Base-by-base conservation (phyloP, 2,888 invertebrate genomes). In the Hypomecis punctinalis region DNA sequence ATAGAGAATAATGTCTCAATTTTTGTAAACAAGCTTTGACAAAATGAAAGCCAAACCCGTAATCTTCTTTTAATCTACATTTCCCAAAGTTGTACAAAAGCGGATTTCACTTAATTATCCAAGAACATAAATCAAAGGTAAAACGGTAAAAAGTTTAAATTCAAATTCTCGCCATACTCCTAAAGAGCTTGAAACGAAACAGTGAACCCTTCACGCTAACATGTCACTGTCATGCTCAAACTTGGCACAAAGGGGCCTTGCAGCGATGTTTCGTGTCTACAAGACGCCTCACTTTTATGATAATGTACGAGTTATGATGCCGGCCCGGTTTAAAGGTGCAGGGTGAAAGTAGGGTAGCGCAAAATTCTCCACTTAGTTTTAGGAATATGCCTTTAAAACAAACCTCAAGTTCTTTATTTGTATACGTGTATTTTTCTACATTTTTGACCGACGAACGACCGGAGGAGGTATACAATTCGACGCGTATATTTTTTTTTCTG, bases 221-320 rank as follows among this genome's bases (percentile, higher is more conserved):
- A 73, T 74, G 76, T 73, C 71, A 70, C 55, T 67, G 71, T 67
- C 70, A 67, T 71, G 72, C 72, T 72, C 66, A 73, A 70, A 59
- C 57, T 58, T 47, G 8, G 63, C 62, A 67, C 69, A 73, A 69
- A 74, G 69, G 62, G 39, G 52, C 49, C 53, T 57, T 43, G 53
- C 48, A 47, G 63, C 33, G 57, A 49, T 35, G 54, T 61, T 35
- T 33, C 49, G 43, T 43, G 61, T 37, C 59, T 59, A 43, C 13
- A 33, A 45, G 39, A 23, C 45, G 48, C 52, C 49, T 40, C 45
- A 62, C 57, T 67, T 68, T 72, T 70, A 72, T 70, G 66, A 61
- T 70, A 67, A 70, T 70, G 67, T 67, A 67, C 63, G 70, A 66
- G 61, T 48, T 67, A 67, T 64, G 63, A 46, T 23, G 54, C 61